Evolutionary conservation across 2,113 vertebrate genomes (phyloP).

Genomic region (Taurulus bubalis): DNA sequence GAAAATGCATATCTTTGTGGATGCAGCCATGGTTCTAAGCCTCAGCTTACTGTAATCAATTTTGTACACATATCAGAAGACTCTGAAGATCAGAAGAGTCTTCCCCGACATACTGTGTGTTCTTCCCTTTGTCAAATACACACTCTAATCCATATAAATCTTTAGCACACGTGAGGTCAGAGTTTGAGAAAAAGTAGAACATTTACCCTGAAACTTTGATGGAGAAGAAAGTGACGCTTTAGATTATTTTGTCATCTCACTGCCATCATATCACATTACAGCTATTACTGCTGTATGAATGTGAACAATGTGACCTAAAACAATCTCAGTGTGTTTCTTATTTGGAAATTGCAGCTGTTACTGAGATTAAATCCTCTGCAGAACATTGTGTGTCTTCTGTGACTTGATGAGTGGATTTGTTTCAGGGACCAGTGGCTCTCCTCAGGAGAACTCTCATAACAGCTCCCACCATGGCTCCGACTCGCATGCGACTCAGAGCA

Average conservation of each 20-base stretch:
- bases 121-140: not conserved
- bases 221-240: not conserved
- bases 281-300: not conserved
- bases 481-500: slow-evolving; percentile 93
- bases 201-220: not conserved
- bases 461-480: slow-evolving; percentile 95
- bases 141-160: not conserved
- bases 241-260: not conserved
- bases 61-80: not conserved
- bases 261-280: not conserved
- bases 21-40: not conserved
- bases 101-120: not conserved
- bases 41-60: not conserved
- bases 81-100: not conserved
- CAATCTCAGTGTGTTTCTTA: not conserved
- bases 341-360: not conserved
- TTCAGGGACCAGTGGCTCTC: slow-evolving; percentile 97
- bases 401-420: slow-evolving; percentile 48
- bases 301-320: not conserved
- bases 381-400: slow-evolving; percentile 9
- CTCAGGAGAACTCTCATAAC: slow-evolving; percentile 97
- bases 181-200: slow-evolving; percentile 3
- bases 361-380: not conserved
- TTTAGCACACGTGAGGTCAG: not conserved
- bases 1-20: not conserved